Percentiles rank a stretch among this genome's conserved stretches.
These are phyloP conservation scores for Perca fluviatilis DNA, from an alignment of 2,113 vertebrate genomes.

Conservation along the genomic window DNA sequence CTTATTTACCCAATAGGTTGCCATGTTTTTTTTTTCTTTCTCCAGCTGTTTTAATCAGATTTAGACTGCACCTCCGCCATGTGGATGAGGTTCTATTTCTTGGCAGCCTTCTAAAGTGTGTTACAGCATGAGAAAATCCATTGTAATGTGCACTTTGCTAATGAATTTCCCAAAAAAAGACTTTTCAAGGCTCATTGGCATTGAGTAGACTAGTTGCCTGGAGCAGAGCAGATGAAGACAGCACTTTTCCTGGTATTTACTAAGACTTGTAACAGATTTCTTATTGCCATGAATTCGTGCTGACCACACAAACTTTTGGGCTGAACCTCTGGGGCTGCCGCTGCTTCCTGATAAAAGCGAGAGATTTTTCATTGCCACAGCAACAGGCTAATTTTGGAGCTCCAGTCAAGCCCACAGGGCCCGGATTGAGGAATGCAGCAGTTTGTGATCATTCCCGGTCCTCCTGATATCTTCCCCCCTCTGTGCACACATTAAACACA, in stretches of 20 bases:
- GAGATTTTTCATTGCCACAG: conserved; percentile 70
- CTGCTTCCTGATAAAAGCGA: conserved; percentile 75
- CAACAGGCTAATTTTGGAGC: conserved; percentile 81
- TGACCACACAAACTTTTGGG: conserved; percentile 54
- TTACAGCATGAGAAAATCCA: conserved; percentile 15
- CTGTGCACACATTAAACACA: conserved; percentile 23
- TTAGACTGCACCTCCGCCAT: conserved; percentile 3
- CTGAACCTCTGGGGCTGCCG: conserved; percentile 38
- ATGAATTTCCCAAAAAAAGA: conserved; percentile 37
- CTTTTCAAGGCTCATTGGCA: conserved; percentile 30
- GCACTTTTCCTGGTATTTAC: conserved; percentile 63
- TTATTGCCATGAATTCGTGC: conserved; percentile 59
- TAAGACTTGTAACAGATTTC: conserved; percentile 47
- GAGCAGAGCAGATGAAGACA: conserved; percentile 16
- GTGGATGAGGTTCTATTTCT: conserved; percentile 24
- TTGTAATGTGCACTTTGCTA: conserved; percentile 41
- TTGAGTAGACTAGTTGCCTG: conserved; percentile 4
- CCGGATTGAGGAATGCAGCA: conserved; percentile 73
- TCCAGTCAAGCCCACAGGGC: conserved; percentile 61
- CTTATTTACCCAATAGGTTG: conserved; percentile 47
- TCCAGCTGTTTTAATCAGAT: conserved; percentile 18
- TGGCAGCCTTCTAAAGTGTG: conserved; percentile 10
- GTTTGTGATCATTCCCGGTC: conserved; percentile 75
- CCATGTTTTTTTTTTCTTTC: neutral
- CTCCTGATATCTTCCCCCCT: conserved; percentile 53